Conservation (phyloP, 2,888 invertebrate genomes). For the Drosophila yooni region DNA sequence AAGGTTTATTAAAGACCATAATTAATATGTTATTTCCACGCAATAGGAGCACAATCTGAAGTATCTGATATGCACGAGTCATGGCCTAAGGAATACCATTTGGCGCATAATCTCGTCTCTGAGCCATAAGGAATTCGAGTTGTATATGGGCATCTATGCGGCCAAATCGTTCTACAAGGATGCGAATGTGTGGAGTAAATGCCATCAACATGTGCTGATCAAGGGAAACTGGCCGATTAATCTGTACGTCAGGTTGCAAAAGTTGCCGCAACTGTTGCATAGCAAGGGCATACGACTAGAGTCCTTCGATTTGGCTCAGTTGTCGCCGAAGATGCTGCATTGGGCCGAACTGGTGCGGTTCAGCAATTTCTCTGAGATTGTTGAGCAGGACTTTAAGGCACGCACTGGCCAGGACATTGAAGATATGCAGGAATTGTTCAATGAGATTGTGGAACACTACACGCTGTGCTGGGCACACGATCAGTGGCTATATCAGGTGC, state of each 20-base stretch:
- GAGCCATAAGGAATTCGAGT: conserved; percentile 41
- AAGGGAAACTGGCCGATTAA: conserved; percentile 60
- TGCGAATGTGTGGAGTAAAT: conserved; percentile 9
- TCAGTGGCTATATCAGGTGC: conserved; percentile 51
- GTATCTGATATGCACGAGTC: conserved; percentile 47
- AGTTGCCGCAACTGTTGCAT: conserved; percentile 38
- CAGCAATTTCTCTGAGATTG: conserved; percentile 54
- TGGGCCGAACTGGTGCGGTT: conserved; percentile 44
- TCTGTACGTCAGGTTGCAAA: conserved; percentile 42
- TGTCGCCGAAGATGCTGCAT: conserved; percentile 65
- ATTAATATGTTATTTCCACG: not conserved
- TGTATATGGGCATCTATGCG: conserved; percentile 49
- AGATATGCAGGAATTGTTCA: conserved; percentile 10
- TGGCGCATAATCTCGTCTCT: conserved; percentile 57
- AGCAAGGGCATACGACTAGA: conserved; percentile 50
- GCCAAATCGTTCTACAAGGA: conserved; percentile 26
- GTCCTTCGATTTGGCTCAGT: conserved; percentile 24
- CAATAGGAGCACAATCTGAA: conserved; percentile 52
- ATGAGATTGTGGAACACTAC: conserved; percentile 39
- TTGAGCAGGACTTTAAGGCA: conserved; percentile 13
- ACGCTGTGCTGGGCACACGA: conserved; percentile 57
- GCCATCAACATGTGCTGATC: conserved; percentile 40
- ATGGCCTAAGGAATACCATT: conserved; percentile 37
- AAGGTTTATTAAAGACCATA: not conserved
- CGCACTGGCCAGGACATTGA: conserved; percentile 19